A percentile compares a stretch with the other conserved stretches of the same genome.
phyloP scores from a whole-genome alignment of 2,888 invertebrate genomes.

The Agriopis leucophaearia region DNA sequence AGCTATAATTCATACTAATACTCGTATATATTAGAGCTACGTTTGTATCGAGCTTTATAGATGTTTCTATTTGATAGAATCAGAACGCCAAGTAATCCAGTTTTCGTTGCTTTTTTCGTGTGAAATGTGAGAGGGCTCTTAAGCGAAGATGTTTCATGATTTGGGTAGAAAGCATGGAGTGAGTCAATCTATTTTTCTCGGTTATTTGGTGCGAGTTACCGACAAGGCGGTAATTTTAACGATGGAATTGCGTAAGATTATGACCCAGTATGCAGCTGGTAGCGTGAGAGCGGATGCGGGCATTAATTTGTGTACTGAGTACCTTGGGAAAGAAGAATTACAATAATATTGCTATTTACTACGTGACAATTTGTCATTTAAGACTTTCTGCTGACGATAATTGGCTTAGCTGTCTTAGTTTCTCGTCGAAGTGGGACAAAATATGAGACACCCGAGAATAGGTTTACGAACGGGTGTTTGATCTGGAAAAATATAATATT shows the following conservation, averaged over 20 bases:
- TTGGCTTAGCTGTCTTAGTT: background rate
- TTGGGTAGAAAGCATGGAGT: slow-evolving; percentile 3
- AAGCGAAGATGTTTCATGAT: background rate
- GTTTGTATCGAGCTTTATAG: too few relatives aligned
- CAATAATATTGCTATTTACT: background rate
- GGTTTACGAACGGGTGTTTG: too few relatives aligned
- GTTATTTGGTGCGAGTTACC: slow-evolving; percentile 10
- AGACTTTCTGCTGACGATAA: background rate
- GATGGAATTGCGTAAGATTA: slow-evolving; percentile 26
- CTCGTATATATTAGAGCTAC: too few relatives aligned
- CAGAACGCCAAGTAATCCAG: too few relatives aligned
- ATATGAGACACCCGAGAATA: background rate
- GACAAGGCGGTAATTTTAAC: slow-evolving; percentile 17
- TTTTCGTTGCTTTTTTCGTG: too few relatives aligned
- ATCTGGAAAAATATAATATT: too few relatives aligned
- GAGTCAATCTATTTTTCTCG: slow-evolving; percentile 7
- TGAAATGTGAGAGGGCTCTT: background rate
- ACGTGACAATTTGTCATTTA: background rate
- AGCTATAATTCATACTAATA: too few relatives aligned
- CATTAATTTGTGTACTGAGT: background rate
- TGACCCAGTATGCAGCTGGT: slow-evolving; percentile 20
- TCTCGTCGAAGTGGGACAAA: background rate
- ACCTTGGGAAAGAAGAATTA: slow-evolving; percentile 16
- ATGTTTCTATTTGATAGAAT: too few relatives aligned
- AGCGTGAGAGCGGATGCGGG: slow-evolving; percentile 26